Evolutionary conservation across 2,113 vertebrate genomes (phyloP), one percentile per base, ranked within the genome.

Genomic region (Megaceryle torquata): DNA sequence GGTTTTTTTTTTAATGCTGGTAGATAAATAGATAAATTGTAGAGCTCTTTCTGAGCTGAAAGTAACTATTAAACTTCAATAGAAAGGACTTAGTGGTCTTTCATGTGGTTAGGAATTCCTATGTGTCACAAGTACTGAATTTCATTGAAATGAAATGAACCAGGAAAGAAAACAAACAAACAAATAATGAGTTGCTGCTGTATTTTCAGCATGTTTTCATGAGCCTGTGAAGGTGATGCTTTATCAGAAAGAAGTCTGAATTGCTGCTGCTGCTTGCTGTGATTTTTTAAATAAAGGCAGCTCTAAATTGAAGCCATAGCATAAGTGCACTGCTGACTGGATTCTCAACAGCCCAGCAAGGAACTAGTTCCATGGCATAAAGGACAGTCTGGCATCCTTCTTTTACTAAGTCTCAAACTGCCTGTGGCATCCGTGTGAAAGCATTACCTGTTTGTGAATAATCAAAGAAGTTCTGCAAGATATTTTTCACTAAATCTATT

Each of bases 181-280:
- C 67, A 53, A 20, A 18, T 2, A 14, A 2, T 21, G 29, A 41
- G 1, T 22, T 11, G 2, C 3, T 56, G 14, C 2, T 0, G 1
- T 67, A 43, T 71, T 84, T 88, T 63, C 29, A 64, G 15, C 11
- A 19, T 54, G 5, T 60, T 72, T 88, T 81, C 4, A 9, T 37
- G 12, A 71, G 18, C 60, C 65, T 77, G 11, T 35, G n/a, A 64
- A 71, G 25, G 12, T 1, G 2, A 63, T n/a, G 22, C 6, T 48
- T 68, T 89, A 29, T 39, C 14, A 33, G 37, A 86, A 76, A 37
- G n/a, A 86, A 77, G 15, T 44, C 54, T 74, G 5, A 41, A 43
- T 37, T 81, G 37, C 37, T 90, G 56, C 35, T 61, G 41, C 33
- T 85, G 9, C 39, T 85, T 2, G 0, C 39, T 82, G 28, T 26